These are phyloP conservation scores for Scarus forsteni DNA, from an alignment of 2,797 vertebrate genomes.

Conservation along the genomic window DNA sequence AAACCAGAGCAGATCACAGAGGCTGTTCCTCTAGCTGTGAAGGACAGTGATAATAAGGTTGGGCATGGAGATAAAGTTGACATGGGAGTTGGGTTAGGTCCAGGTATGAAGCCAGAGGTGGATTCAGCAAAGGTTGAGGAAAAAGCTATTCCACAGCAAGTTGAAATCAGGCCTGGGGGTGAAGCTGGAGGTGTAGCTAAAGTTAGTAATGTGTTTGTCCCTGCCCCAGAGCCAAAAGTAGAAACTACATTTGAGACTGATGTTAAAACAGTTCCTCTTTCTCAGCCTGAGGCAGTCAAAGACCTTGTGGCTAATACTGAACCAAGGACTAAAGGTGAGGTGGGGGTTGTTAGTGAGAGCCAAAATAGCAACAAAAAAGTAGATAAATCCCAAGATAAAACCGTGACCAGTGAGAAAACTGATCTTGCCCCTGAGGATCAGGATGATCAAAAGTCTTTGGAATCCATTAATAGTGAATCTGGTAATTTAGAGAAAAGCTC, in stretches of 20 bases:
- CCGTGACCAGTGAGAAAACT: conserved; percentile 7
- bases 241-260: conserved; percentile 46
- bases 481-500: conserved; percentile 52
- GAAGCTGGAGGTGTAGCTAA: conserved; percentile 33
- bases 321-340: conserved; percentile 5
- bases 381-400: conserved; percentile 21
- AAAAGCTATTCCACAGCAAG: conserved; percentile 20
- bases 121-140: conserved; percentile 16
- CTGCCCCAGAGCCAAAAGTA: conserved; percentile 22
- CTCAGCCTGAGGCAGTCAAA: conserved; percentile 31
- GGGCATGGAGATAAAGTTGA: conserved; percentile 21
- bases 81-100: conserved; percentile 1
- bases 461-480: conserved; percentile 36
- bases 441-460: conserved; percentile 37
- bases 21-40: conserved; percentile 7
- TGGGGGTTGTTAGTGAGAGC: conserved; percentile 12
- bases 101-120: conserved; percentile 25
- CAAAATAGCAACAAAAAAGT: conserved; percentile 20
- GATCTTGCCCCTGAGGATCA: conserved; percentile 32
- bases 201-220: conserved; percentile 24
- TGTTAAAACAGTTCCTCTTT: conserved; percentile 6
- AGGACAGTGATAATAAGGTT: conserved; percentile 29
- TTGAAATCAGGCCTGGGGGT: conserved; percentile 29
- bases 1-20: conserved; percentile 52
- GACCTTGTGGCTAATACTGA: conserved; percentile 12